Evolutionary conservation across 2,888 invertebrate genomes (phyloP).

Genomic region (Drosophila cognata): DNA sequence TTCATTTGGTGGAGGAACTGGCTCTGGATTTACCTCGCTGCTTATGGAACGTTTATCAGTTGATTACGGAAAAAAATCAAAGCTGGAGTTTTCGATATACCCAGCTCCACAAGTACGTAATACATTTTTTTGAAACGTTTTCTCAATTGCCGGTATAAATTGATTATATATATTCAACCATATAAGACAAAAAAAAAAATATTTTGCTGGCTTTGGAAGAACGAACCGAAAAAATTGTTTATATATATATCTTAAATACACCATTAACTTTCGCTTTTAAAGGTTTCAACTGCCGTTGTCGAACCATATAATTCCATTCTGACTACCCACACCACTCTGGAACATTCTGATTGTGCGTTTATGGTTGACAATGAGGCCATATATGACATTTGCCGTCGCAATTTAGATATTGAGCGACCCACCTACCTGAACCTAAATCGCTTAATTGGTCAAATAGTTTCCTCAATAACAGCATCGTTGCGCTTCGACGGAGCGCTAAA

Average conservation of each 20-base stretch:
- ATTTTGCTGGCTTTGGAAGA: background rate
- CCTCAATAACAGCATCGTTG: constrained; percentile 96
- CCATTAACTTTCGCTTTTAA: background rate
- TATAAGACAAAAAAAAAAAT: background rate
- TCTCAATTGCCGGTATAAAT: background rate
- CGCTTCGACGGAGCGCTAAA: constrained; percentile 96
- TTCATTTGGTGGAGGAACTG: constrained; percentile 94
- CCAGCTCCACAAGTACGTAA: constrained; percentile 94
- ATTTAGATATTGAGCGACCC: constrained; percentile 93
- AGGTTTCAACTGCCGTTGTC: constrained; percentile 92
- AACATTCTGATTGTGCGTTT: constrained; percentile 95
- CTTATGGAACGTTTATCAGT: constrained; percentile 96
- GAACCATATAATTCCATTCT: constrained; percentile 97
- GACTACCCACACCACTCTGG: constrained; percentile 95
- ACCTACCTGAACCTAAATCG: constrained; percentile 95
- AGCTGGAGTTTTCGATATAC: constrained; percentile 96
- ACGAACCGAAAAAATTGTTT: background rate
- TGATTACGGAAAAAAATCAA: constrained; percentile 97
- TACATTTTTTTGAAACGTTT: background rate
- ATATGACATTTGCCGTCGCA: constrained; percentile 94
- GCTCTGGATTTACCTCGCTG: constrained; percentile 96
- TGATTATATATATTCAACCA: background rate
- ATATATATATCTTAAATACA: background rate
- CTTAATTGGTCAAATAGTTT: constrained; percentile 94
- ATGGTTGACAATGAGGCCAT: constrained; percentile 97